Base-by-base conservation (phyloP, 2,113 vertebrate genomes). In the Orcinus orca region DNA sequence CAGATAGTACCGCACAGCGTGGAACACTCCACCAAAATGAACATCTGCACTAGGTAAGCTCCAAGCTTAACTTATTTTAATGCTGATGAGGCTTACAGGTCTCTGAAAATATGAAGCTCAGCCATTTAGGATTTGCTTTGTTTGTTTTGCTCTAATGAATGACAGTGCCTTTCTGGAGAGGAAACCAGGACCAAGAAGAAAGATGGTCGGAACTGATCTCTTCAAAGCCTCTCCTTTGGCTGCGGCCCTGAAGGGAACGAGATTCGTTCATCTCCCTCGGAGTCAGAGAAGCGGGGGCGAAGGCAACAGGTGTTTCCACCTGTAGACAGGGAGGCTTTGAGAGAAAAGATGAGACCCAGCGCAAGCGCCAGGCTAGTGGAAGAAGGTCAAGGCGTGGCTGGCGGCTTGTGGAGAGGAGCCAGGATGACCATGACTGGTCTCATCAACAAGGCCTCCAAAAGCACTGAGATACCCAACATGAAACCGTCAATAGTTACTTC, bases 141-240 rank as follows among this genome's bases (percentile, higher is more conserved):
- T 97, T 96, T 94, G 68, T 80, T 96, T 92, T 82, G 44, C 83
- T 91, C 83, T 96, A 97, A 98, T 97, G 96, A 97, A 96, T 44
- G 50, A 93, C 94, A 97, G 94, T 81, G 97, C 41, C 44, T 98
- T 97, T 94, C 95, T 98, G 96, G 85, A 96, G 38, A 91, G 85
- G 88, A 86, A 94, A 83, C 8, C 11, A 96, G 47, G 50, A 74
- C 5, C 1, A 1, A 83, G 74, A 95, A 88, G 80, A 91, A 95
- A 93, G 33, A 38, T 11, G 81, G 15, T 79, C 60, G n/a, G 55
- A 96, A 81, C 20, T 36, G 53, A 96, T 89, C 81, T 92, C 60
- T 44, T 36, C 44, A 29, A 60, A 95, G 95, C 36, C n/a, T 79
- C n/a, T 55, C 77, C 17, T 55, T 55, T 47, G 77, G 88, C 91